Percentiles rank a stretch among this genome's conserved stretches.
phyloP scores from a whole-genome alignment of 2,888 invertebrate species.

The Pharmacophagus antenor region DNA sequence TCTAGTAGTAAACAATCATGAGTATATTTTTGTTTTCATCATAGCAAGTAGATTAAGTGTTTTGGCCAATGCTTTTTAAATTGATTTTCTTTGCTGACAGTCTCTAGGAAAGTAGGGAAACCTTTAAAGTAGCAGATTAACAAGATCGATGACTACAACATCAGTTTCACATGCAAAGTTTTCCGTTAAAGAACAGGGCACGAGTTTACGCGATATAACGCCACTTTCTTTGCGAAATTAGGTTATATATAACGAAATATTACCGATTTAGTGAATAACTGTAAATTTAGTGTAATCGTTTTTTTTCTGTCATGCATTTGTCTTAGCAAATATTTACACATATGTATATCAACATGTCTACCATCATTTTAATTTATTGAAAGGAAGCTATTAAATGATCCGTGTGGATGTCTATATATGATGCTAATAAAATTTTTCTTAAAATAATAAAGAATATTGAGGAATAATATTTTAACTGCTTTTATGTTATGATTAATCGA shows the following conservation, averaged over 20 bases:
- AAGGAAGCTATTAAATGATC: too few species aligned
- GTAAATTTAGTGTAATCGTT: neutral
- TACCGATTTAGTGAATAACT: neutral
- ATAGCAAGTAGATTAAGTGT: neutral
- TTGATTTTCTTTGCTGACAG: slow-evolving; percentile 37
- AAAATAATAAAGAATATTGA: too few species aligned
- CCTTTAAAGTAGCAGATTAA: slow-evolving; percentile 41
- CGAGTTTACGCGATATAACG: slow-evolving; percentile 1
- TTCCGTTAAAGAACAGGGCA: slow-evolving; percentile 17
- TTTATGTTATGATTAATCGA: too few species aligned
- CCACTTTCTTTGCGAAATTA: neutral
- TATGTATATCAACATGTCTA: too few species aligned
- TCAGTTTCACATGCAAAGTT: slow-evolving; percentile 35
- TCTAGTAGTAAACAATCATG: too few species aligned
- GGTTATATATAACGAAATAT: neutral
- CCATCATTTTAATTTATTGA: too few species aligned
- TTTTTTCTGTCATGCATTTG: too few species aligned
- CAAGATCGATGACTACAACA: slow-evolving; percentile 38
- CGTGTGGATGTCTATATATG: too few species aligned
- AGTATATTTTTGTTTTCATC: too few species aligned
- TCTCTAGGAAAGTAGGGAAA: slow-evolving; percentile 34
- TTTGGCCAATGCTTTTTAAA: slow-evolving; percentile 24
- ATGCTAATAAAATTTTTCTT: too few species aligned
- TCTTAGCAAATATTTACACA: too few species aligned
- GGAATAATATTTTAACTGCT: too few species aligned